Percentiles rank a stretch among this genome's conserved stretches.
phyloP scores from a whole-genome alignment of 1,140 invertebrate genomes.

The Vanessa tameamea region DNA sequence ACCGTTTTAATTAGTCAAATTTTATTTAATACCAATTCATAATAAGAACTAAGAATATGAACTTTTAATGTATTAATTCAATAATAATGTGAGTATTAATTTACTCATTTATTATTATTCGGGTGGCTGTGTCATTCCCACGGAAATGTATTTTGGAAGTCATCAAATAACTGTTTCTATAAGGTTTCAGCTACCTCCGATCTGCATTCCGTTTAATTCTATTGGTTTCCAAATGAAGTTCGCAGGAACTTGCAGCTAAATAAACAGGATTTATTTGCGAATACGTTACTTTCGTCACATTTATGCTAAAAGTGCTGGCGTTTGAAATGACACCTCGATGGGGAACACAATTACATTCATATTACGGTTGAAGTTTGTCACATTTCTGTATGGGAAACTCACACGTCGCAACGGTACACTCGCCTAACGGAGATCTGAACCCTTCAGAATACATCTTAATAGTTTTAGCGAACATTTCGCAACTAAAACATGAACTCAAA shows the following conservation, averaged over 20 bases:
- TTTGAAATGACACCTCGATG: background rate
- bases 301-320: background rate
- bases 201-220: too few relatives aligned
- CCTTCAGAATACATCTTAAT: background rate
- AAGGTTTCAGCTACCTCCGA: too few relatives aligned
- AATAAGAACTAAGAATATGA: too few relatives aligned
- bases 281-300: background rate
- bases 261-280: background rate
- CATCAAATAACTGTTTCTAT: too few relatives aligned
- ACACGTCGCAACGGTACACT: slow-evolving; percentile 2
- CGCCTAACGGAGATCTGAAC: slow-evolving; percentile 6
- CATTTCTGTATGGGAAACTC: slow-evolving; percentile 1
- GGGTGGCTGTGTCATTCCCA: too few relatives aligned
- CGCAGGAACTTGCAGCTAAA: background rate
- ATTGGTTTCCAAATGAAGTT: background rate
- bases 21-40: too few relatives aligned
- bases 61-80: too few relatives aligned
- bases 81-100: too few relatives aligned
- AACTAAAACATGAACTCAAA: background rate
- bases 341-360: background rate
- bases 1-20: too few relatives aligned
- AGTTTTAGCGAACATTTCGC: background rate
- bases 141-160: too few relatives aligned
- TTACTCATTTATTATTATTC: too few relatives aligned
- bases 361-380: slow-evolving; percentile 1